Evolutionary conservation across 2,888 invertebrate species (phyloP).

Genomic region (Flexamia atlantica): DNA sequence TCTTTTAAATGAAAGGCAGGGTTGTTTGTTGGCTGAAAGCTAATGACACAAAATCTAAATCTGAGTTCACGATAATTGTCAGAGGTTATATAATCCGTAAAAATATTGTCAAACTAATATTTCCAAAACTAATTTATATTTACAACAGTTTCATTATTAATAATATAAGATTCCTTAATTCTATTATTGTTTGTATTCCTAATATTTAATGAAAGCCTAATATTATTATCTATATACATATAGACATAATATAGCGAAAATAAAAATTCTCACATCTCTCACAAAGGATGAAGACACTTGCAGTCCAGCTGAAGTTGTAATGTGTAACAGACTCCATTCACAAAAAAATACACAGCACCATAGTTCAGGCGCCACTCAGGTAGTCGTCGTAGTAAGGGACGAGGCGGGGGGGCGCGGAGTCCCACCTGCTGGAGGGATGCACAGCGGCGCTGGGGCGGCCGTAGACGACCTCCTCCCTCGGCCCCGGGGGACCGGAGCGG

Average conservation of each 20-base stretch:
- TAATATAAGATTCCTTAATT: too few species aligned
- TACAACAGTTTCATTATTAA: too few species aligned
- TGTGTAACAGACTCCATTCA: not conserved
- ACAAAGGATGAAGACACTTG: not conserved
- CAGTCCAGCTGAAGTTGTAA: not conserved
- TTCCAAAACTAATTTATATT: too few species aligned
- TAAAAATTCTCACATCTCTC: not conserved
- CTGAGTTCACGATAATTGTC: too few species aligned
- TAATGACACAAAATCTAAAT: too few species aligned
- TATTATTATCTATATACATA: slow-evolving; percentile 31
- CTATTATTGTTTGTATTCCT: too few species aligned
- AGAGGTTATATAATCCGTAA: too few species aligned
- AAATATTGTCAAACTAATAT: too few species aligned
- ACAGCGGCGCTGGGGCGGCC: not conserved
- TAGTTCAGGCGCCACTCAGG: slow-evolving; percentile 5
- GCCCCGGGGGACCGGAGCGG: not conserved
- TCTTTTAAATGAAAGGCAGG: too few species aligned
- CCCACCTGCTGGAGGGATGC: not conserved
- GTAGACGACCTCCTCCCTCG: slow-evolving; percentile 25
- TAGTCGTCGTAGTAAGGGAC: slow-evolving; percentile 6
- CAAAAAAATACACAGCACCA: not conserved
- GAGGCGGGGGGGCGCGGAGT: not conserved
- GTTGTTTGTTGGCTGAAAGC: too few species aligned
- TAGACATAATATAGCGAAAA: slow-evolving; percentile 17
- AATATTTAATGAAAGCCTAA: too few species aligned